Conservation (phyloP, 2,888 invertebrate genomes). For the Blastobasis lacticolella region DNA sequence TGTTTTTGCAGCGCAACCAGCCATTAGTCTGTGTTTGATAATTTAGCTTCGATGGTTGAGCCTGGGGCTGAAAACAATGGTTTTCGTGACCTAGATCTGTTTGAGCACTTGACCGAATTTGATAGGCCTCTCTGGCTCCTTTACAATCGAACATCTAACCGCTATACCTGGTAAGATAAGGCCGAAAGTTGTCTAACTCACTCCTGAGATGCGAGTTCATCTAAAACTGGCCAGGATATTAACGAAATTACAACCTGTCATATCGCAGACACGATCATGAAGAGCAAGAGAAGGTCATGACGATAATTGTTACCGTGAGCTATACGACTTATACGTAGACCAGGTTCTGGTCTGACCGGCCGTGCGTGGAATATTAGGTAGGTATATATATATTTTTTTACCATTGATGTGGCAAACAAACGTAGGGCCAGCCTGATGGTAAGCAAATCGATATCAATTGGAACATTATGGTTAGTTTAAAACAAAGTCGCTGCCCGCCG, state of each 20-base stretch:
- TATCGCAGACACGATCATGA: constrained; percentile 58
- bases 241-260: constrained; percentile 68
- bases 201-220: constrained; percentile 14
- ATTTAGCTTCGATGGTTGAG: constrained; percentile 59
- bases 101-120: constrained; percentile 40
- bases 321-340: neutral
- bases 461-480: too few species aligned
- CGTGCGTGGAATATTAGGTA: too few species aligned
- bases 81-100: constrained; percentile 71
- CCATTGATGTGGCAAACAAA: too few species aligned
- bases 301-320: constrained; percentile 37
- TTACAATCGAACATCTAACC: too few species aligned
- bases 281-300: constrained; percentile 55
- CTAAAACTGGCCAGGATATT: constrained; percentile 30
- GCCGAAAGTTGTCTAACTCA: too few species aligned
- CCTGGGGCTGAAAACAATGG: constrained; percentile 57
- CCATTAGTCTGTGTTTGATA: constrained; percentile 59
- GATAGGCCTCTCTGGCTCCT: constrained; percentile 18
- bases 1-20: constrained; percentile 48
- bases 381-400: too few species aligned
- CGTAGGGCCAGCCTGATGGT: too few species aligned
- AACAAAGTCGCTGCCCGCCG: too few species aligned
- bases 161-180: too few species aligned
- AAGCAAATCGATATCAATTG: too few species aligned
- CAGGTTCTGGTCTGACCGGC: too few species aligned